Conservation (phyloP, 2,797 vertebrate genomes). For the Masticophis lateralis region DNA sequence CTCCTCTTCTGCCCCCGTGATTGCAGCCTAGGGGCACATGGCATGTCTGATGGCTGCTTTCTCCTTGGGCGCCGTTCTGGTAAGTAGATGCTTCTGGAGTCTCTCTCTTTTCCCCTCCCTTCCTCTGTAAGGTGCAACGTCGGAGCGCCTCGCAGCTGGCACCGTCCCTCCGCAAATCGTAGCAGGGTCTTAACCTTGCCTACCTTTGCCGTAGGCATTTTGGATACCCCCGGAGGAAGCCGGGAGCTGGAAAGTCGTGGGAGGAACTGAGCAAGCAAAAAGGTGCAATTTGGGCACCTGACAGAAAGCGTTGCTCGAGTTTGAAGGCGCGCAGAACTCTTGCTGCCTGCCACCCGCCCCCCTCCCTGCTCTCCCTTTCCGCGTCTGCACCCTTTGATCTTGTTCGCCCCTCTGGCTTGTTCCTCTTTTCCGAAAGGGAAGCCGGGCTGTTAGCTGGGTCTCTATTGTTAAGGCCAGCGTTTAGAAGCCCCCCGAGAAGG, state of each 20-base stretch:
- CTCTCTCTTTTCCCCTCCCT: neutral
- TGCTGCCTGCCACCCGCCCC: neutral
- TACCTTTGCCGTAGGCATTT: neutral
- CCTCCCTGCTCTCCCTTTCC: neutral
- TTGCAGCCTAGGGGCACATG: slow-evolving; percentile 68
- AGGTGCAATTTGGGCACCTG: neutral
- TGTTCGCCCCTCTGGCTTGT: neutral
- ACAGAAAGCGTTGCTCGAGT: neutral
- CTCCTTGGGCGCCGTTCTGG: slow-evolving; percentile 71
- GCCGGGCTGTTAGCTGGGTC: neutral
- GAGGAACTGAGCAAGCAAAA: neutral
- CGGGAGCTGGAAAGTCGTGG: neutral
- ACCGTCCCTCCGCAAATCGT: neutral
- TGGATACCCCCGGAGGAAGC: neutral
- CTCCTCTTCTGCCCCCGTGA: neutral
- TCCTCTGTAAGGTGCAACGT: neutral
- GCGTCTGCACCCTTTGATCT: neutral
- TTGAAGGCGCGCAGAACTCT: neutral
- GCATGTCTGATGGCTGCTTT: slow-evolving; percentile 79
- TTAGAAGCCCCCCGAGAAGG: neutral
- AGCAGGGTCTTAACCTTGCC: neutral
- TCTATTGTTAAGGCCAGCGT: neutral
- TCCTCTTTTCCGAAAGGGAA: neutral
- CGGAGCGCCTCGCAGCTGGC: neutral
- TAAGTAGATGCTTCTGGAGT: slow-evolving; percentile 49